Conservation (phyloP, 2,888 invertebrate genomes). For the Cephus pygmeus region DNA sequence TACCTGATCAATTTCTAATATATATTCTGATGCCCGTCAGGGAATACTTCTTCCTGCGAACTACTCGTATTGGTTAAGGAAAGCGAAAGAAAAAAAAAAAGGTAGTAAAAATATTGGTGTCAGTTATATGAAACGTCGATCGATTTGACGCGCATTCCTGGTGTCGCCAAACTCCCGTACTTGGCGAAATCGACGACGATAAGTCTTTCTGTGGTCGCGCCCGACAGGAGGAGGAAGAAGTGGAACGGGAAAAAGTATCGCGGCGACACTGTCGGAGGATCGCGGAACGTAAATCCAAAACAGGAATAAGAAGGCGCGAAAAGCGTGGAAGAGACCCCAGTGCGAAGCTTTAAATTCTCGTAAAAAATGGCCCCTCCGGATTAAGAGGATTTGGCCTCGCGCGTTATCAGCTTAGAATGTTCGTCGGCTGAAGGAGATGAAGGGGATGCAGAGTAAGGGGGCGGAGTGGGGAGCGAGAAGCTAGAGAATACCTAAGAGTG, state of each 20-base stretch:
- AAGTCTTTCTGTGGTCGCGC: neutral
- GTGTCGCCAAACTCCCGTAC: neutral
- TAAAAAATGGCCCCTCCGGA: slow-evolving; percentile 41
- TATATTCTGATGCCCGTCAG: neutral
- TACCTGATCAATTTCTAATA: neutral
- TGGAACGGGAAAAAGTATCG: neutral
- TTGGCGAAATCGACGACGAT: neutral
- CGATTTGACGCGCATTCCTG: neutral
- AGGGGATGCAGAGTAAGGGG: neutral
- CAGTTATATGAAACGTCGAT: neutral
- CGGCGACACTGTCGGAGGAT: neutral
- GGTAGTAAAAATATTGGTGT: neutral
- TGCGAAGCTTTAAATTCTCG: slow-evolving; percentile 31
- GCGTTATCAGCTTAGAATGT: slow-evolving; percentile 38
- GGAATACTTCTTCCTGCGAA: neutral
- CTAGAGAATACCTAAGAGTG: neutral
- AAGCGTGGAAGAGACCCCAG: neutral
- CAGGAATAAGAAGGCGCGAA: slow-evolving; percentile 30
- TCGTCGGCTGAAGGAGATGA: slow-evolving; percentile 4
- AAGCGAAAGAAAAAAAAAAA: neutral
- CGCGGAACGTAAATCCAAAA: slow-evolving; percentile 26
- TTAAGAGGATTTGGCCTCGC: slow-evolving; percentile 40
- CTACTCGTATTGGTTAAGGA: neutral
- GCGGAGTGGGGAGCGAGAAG: neutral
- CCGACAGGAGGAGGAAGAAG: neutral